Evolutionary conservation across 2,888 invertebrate genomes (phyloP).

Genomic region (Scaptomyza reducta): DNA sequence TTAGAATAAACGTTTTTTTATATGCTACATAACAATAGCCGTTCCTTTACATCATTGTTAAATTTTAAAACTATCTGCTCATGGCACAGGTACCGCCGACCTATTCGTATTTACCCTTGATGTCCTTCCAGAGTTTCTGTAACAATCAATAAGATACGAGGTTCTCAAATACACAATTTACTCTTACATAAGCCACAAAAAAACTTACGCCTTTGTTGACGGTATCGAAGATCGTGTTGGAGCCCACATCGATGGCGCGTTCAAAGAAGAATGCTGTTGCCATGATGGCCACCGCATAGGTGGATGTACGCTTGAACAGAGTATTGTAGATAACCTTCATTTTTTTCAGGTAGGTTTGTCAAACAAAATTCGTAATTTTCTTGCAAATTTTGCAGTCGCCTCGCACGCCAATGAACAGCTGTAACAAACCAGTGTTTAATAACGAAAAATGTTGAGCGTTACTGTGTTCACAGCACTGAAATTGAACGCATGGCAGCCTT

Average conservation of each 20-base stretch:
- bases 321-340: constrained; percentile 87
- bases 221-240: constrained; percentile 87
- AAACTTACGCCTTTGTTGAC: constrained; percentile 92
- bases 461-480: constrained; percentile 20
- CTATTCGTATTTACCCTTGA: constrained; percentile 88
- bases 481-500: constrained; percentile 31
- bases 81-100: constrained; percentile 4
- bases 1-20: constrained; percentile 68
- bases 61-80: constrained; percentile 40
- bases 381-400: constrained; percentile 18
- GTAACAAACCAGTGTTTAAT: constrained; percentile 36
- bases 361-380: constrained; percentile 17
- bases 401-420: constrained; percentile 54
- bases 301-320: constrained; percentile 92
- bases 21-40: constrained; percentile 63
- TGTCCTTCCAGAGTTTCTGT: constrained; percentile 92
- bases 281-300: constrained; percentile 89
- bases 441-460: constrained; percentile 3
- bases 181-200: constrained; percentile 73
- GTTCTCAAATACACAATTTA: constrained; percentile 1
- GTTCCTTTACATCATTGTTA: constrained; percentile 36
- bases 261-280: constrained; percentile 91
- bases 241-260: constrained; percentile 88
- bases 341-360: constrained; percentile 23
- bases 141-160: constrained; percentile 78